Base-by-base conservation (phyloP, 2,113 vertebrate genomes). In the Pholis gunnellus region DNA sequence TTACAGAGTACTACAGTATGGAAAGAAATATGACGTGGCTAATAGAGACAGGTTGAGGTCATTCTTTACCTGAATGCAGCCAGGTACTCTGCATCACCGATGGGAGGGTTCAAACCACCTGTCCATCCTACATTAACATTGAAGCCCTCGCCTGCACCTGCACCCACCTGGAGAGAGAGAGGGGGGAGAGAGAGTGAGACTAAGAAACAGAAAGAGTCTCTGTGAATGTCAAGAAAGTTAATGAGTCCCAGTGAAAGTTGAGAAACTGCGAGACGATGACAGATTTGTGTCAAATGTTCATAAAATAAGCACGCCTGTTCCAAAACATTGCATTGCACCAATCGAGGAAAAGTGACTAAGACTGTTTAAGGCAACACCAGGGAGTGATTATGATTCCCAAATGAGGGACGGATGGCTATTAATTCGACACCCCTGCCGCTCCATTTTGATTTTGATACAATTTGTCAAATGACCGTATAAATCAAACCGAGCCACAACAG, bases 21-120 rank as follows among this genome's bases (percentile, higher is more conserved):
- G n/a, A 75, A 9, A 25, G 1, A 50, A 27, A 57, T 14, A 34
- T 34, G 18, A 34, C 5, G 20, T 38, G 13, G n/a, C n/a, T 27
- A 34, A 34, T 0, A 44, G 25, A 65, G 20, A 31, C 13, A 50
- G 8, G 8, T 31, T 52, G 4, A 61, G 20, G 29, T 42, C 0
- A 18, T 17, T 80, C 34, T 56, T 88, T 90, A 99, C 98, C 97
- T 96, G 94, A 99, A 99, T 2, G 98, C 98, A 0, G 97, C 96
- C 88, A 99, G 93, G 80, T 99, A 99, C 84, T 99, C 98, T 0
- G 97, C 95, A 74, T 99, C 98, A 3, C 98, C 97, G 95, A 99
- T 97, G 4, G 97, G 97, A 42, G 96, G 96, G 36, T 96, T 95
- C 11, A 97, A 93, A 2, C 97, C 96, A 2, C 96, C 97, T 0